phyloP scores from a whole-genome alignment of 1,140 invertebrate species.

The Tetramorium simillimum region DNA sequence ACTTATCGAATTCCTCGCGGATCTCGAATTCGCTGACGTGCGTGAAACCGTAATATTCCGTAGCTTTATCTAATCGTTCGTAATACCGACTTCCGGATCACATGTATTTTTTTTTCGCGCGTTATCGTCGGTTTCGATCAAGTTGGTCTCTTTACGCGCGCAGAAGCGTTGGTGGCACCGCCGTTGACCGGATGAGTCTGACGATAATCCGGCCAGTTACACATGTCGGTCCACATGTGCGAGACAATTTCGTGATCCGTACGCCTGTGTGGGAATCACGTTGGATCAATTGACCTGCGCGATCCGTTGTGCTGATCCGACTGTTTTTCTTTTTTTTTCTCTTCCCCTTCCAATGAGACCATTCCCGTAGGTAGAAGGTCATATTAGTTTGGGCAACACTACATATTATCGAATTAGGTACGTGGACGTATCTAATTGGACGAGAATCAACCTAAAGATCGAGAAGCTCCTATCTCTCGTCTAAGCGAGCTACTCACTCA shows the following conservation, averaged over 20 bases:
- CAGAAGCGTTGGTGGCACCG: background rate
- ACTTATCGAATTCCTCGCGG: background rate
- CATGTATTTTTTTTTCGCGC: background rate
- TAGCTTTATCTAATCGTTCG: background rate
- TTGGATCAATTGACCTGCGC: background rate
- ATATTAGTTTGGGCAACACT: background rate
- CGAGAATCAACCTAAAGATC: no score
- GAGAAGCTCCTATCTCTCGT: no score
- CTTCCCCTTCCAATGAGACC: background rate
- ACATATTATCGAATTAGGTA: background rate
- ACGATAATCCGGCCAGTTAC: slow-evolving; percentile 8
- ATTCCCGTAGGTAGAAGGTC: background rate
- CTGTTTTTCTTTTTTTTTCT: background rate
- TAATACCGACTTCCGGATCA: background rate
- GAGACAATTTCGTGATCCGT: background rate
- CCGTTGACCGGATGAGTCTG: background rate
- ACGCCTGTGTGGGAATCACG: background rate
- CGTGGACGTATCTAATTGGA: background rate
- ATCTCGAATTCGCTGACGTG: background rate
- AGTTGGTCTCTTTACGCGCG: background rate
- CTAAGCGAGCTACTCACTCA: background rate
- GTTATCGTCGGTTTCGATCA: background rate
- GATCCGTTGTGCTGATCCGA: background rate
- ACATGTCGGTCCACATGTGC: background rate
- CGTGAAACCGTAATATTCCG: background rate